Conservation (phyloP, 64 coral and sea anemone genomes). For the Actinia tenebrosa region DNA sequence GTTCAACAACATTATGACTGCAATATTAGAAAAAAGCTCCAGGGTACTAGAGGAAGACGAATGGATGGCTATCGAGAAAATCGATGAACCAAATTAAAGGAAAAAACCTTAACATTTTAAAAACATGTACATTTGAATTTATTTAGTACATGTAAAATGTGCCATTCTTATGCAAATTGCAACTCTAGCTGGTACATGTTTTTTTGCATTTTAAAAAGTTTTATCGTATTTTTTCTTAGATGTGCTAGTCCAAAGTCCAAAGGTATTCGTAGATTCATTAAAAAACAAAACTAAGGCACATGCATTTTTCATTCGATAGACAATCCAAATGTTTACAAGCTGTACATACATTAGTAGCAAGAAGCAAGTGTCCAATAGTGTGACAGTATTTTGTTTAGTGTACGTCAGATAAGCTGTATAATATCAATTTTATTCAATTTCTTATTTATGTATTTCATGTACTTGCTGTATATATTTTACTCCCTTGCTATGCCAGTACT, state of each 20-base stretch:
- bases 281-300: neutral
- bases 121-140: neutral
- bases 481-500: no score
- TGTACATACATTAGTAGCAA: no score
- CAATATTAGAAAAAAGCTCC: constrained; percentile 30
- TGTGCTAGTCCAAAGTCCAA: neutral
- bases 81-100: constrained; percentile 2
- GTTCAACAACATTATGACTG: constrained; percentile 68
- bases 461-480: no score
- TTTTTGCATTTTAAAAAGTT: neutral
- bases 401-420: no score
- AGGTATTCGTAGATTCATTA: neutral
- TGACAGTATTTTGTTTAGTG: no score
- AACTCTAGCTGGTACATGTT: neutral
- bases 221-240: neutral
- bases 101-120: neutral
- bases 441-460: no score
- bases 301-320: neutral
- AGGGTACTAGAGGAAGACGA: constrained; percentile 34
- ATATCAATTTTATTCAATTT: no score
- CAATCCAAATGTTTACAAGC: no score
- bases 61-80: constrained; percentile 49
- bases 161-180: neutral
- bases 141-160: neutral
- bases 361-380: no score